Conservation (phyloP, 2,113 vertebrate genomes). For the Corythaeola cristata region DNA sequence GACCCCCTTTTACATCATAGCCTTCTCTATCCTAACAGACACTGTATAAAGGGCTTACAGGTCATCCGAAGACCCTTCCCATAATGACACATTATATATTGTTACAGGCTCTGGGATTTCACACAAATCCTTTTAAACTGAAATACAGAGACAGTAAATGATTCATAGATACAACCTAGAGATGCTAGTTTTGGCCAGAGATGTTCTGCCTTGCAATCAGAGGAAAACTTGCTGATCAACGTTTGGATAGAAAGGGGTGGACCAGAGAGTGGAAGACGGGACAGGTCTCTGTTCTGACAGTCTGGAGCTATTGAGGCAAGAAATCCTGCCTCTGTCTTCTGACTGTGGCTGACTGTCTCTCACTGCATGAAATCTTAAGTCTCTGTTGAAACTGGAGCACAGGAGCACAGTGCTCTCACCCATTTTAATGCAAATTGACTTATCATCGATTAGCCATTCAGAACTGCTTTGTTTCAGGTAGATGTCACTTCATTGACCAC, state of each 20-base stretch:
- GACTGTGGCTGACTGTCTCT: neutral
- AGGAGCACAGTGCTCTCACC: neutral
- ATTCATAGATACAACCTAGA: neutral
- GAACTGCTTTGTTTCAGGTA: neutral
- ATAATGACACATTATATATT: neutral
- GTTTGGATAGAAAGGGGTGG: neutral
- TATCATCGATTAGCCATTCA: neutral
- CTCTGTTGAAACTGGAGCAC: neutral
- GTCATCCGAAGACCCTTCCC: neutral
- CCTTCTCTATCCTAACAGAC: neutral
- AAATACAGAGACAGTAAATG: neutral
- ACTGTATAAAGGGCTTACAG: neutral
- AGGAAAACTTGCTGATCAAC: neutral
- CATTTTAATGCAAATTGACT: neutral
- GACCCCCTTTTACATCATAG: neutral
- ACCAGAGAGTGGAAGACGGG: neutral
- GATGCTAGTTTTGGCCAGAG: neutral
- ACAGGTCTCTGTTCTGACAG: neutral
- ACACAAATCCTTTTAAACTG: neutral
- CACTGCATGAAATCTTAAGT: neutral
- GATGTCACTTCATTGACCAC: neutral
- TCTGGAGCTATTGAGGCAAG: neutral
- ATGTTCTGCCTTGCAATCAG: neutral
- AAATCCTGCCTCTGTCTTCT: neutral
- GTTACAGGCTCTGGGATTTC: neutral